Evolutionary conservation across 2,888 invertebrate genomes (phyloP).

Genomic region (Omphaloscelis lunosa): DNA sequence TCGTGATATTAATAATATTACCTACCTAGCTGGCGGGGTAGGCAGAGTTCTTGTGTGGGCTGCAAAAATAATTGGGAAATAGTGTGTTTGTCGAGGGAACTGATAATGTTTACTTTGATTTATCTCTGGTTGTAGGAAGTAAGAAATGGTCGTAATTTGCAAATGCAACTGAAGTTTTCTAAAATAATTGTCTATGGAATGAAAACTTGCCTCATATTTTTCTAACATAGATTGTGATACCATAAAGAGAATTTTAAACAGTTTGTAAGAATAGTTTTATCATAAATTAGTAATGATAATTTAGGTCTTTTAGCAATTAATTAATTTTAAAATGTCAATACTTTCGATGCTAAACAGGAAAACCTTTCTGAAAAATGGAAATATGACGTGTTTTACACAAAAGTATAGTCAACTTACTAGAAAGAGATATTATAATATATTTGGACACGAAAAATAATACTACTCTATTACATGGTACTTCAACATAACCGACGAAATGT

Average conservation of each 20-base stretch:
- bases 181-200: neutral
- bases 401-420: neutral
- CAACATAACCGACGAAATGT: too few species aligned
- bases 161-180: neutral
- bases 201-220: neutral
- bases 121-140: neutral
- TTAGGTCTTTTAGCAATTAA: neutral
- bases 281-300: constrained; percentile 21
- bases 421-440: neutral
- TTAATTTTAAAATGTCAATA: constrained; percentile 5
- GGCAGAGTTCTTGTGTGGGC: constrained; percentile 13
- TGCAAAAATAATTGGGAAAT: constrained; percentile 34
- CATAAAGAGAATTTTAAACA: neutral
- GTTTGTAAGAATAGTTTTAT: neutral
- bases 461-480: too few species aligned
- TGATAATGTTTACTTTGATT: neutral
- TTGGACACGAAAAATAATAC: neutral
- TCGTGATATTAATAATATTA: constrained; percentile 66
- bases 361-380: neutral
- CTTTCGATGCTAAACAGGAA: neutral
- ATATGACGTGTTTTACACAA: neutral
- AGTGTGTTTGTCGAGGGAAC: neutral
- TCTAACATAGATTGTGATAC: neutral
- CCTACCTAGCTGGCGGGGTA: constrained; percentile 35
- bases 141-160: neutral